phyloP scores from a whole-genome alignment of 2,113 vertebrate genomes.

The Lepisosteus osseus region DNA sequence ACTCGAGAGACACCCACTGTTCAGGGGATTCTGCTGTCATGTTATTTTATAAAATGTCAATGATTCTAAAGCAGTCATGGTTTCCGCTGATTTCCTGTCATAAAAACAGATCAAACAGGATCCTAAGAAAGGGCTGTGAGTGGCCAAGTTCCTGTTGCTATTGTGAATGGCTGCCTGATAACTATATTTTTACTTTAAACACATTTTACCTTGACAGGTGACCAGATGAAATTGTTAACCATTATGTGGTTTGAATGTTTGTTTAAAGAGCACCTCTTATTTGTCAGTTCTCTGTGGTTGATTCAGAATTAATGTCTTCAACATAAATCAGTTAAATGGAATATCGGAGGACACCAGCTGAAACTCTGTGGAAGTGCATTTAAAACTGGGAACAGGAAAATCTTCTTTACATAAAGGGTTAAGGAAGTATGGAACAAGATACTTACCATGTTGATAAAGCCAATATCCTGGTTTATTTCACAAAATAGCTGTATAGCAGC shows the following conservation, averaged over 20 bases:
- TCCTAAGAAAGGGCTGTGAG: slow-evolving; percentile 16
- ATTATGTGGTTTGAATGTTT: neutral
- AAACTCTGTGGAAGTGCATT: no score
- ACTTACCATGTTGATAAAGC: no score
- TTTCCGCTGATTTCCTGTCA: slow-evolving; percentile 33
- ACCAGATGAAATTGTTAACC: neutral
- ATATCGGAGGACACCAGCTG: no score
- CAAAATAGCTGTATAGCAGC: no score
- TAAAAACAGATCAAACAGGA: slow-evolving; percentile 38
- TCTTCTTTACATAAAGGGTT: no score
- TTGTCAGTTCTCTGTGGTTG: no score
- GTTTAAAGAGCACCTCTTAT: no score
- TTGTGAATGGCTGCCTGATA: neutral
- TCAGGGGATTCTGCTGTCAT: slow-evolving; percentile 26
- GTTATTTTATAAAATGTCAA: slow-evolving; percentile 39
- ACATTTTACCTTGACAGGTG: slow-evolving; percentile 1
- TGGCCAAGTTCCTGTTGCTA: slow-evolving; percentile 3
- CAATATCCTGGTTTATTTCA: no score
- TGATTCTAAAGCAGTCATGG: slow-evolving; percentile 30
- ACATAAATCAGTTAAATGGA: no score
- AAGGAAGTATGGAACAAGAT: no score
- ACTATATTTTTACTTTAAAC: neutral
- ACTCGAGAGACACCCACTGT: slow-evolving; percentile 11
- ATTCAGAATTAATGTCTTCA: no score
- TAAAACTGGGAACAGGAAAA: no score